Evolutionary conservation across 2,113 vertebrate genomes (phyloP).

Genomic region (Nannospalax galili): DNA sequence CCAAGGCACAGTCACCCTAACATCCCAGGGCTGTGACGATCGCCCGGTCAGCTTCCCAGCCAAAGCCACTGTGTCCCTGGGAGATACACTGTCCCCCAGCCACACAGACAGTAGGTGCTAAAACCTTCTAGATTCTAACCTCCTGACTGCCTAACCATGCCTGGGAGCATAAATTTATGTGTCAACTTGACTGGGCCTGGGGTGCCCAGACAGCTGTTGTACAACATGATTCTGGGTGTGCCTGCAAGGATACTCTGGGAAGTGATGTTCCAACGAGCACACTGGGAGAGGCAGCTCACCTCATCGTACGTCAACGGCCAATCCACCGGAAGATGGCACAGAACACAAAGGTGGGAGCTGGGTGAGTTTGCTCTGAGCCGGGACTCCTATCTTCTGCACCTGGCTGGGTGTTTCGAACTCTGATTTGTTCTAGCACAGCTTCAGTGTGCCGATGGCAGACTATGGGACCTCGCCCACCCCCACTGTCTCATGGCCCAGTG

Average conservation of each 20-base stretch:
- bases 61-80: neutral
- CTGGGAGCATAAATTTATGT: neutral
- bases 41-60: neutral
- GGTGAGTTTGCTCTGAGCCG: too few relatives aligned
- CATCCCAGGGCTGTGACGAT: fast-evolving
- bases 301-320: too few relatives aligned
- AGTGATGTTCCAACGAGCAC: neutral
- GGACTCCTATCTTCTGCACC: neutral
- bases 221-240: neutral
- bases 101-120: fast-evolving
- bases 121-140: neutral
- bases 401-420: neutral
- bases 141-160: neutral
- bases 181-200: neutral
- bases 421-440: too few relatives aligned
- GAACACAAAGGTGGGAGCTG: too few relatives aligned
- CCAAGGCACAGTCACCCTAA: neutral
- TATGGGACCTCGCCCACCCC: neutral
- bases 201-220: neutral
- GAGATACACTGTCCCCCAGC: neutral
- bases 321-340: neutral
- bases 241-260: neutral
- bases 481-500: fast-evolving
- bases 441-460: fast-evolving
- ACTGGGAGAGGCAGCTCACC: neutral